A percentile compares a stretch with the other conserved stretches of the same genome.
phyloP scores from a whole-genome alignment of 2,888 invertebrate species.

The Lypha dubia region DNA sequence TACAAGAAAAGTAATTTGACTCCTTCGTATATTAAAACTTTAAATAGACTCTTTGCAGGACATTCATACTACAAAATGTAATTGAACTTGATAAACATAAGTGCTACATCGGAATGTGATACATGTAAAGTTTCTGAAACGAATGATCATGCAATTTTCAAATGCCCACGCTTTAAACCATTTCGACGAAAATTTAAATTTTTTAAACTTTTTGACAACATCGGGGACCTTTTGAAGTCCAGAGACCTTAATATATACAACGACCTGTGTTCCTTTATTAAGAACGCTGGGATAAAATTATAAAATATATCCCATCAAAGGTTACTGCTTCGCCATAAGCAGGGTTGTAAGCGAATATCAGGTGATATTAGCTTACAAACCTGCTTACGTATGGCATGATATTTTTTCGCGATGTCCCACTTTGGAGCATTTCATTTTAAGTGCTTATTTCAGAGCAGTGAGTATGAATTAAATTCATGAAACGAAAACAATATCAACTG shows the following conservation, averaged over 20 bases:
- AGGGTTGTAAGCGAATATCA: too few relatives aligned
- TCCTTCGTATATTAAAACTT: not conserved
- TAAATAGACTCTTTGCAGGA: conserved; percentile 1
- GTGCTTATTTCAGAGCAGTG: too few relatives aligned
- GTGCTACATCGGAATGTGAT: not conserved
- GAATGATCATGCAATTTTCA: conserved; percentile 3
- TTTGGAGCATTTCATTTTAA: too few relatives aligned
- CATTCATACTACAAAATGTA: not conserved
- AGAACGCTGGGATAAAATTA: too few relatives aligned
- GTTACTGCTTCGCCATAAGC: too few relatives aligned
- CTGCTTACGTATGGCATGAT: too few relatives aligned
- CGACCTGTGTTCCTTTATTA: not conserved
- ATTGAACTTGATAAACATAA: not conserved
- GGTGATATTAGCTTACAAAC: too few relatives aligned
- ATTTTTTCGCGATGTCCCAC: too few relatives aligned
- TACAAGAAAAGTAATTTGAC: not conserved
- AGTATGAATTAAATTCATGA: too few relatives aligned
- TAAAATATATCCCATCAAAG: too few relatives aligned
- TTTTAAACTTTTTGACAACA: not conserved
- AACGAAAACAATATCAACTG: too few relatives aligned
- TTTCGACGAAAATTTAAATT: not conserved
- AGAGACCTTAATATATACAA: not conserved
- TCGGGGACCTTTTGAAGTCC: not conserved
- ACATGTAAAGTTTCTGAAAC: not conserved
- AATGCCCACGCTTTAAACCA: not conserved